Evolutionary conservation across 2,888 invertebrate genomes (phyloP), one percentile per base, ranked within the genome.

Genomic region (Erpobdella octoculata): DNA sequence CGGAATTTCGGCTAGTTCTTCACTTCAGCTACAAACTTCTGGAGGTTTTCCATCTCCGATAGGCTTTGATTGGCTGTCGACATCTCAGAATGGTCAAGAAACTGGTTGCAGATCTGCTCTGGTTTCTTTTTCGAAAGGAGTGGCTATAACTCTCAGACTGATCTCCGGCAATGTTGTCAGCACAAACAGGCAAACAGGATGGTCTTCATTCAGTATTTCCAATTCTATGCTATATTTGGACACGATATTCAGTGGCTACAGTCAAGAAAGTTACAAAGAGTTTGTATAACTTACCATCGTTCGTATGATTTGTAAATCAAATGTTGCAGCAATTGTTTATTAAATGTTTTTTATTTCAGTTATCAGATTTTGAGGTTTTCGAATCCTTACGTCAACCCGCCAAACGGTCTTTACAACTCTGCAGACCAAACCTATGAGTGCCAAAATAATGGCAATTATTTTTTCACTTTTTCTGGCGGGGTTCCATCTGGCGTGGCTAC

Each of bases 1-100:
- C 31, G 73, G 73, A n/a, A 48, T 73, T 18, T 61, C 71, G n/a
- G 9, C 31, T 1, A 2, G 9, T 12, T 12, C 41, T 5, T 8
- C 38, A 6, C 8, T 38, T 9, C 46, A 41, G n/a, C 38, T 73
- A 12, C 48, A 33, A 38, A 67, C 71, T 1, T 35, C 8, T 5
- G 73, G 73, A 46, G 73, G 65, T 9, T 73, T 65, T 64, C 73
- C 73, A 8, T 21, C 69, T n/a, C 59, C 67, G 21, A 48, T 73
- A 0, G 28, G 37, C 12, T 73, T 73, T 18, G 67, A 64, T 18
- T 73, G 73, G 73, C 12, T 38, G 66, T 71, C 73, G 6, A 53
- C 59, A 4, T 41, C 37, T 21, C 37, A 71, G 33, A 61, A 66
- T 21, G 73, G 46, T 1, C 46, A 65, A 6, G 67, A 64, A 12